These are phyloP conservation scores for Teinopalpus imperialis DNA, from an alignment of 2,888 invertebrate genomes.

Conservation along the genomic window DNA sequence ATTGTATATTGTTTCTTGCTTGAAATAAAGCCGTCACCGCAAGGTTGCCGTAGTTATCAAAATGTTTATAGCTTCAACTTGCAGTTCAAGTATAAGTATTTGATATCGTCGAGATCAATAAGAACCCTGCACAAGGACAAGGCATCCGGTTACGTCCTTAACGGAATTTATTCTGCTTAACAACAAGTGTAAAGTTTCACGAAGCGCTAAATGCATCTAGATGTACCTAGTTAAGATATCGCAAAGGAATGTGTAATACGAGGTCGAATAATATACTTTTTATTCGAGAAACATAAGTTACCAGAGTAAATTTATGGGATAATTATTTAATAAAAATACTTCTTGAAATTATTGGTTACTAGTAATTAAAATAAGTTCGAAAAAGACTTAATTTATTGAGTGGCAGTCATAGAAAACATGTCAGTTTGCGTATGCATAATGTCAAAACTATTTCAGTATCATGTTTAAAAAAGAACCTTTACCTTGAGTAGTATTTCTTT, in stretches of 20 bases:
- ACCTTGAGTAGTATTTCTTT: too few species aligned
- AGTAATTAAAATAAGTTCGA: too few species aligned
- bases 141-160: conserved; percentile 22
- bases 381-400: too few species aligned
- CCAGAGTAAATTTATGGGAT: background rate
- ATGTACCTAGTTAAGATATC: background rate
- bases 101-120: conserved; percentile 24
- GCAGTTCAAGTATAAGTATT: conserved; percentile 24
- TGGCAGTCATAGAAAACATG: too few species aligned
- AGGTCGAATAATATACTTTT: background rate
- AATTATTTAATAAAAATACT: background rate
- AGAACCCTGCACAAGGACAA: conserved; percentile 25
- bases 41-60: conserved; percentile 19
- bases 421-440: too few species aligned
- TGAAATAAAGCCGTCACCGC: conserved; percentile 12
- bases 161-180: conserved; percentile 16
- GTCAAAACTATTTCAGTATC: too few species aligned
- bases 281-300: too few species aligned
- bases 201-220: conserved; percentile 1
- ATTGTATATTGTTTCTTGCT: conserved; percentile 5
- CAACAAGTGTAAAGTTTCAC: conserved; percentile 9
- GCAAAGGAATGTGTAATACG: background rate
- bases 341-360: too few species aligned
- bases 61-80: conserved; percentile 18
- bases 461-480: too few species aligned